Conservation (phyloP, 1,140 invertebrate species). For the Aphelinus atriplicis region DNA sequence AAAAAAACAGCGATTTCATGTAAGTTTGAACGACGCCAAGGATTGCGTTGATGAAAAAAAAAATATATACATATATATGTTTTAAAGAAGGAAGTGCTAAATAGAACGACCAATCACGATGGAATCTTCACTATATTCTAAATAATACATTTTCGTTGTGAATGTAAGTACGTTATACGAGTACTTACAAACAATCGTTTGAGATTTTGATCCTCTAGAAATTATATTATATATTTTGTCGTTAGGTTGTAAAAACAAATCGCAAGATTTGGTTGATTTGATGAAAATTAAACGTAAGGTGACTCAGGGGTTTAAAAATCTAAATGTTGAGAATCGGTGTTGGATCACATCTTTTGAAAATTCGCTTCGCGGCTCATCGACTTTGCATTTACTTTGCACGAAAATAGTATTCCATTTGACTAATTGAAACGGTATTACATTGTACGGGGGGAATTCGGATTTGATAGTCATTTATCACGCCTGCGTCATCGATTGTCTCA, state of each 20-base stretch:
- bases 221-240: neutral
- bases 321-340: conserved; percentile 32
- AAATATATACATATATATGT: neutral
- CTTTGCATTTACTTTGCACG: conserved; percentile 5
- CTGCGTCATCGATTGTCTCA: too few species aligned
- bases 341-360: neutral
- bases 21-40: neutral
- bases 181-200: too few species aligned
- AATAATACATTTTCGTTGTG: too few species aligned
- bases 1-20: neutral
- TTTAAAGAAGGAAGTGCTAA: neutral
- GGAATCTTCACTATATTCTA: too few species aligned
- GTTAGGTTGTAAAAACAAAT: conserved; percentile 5
- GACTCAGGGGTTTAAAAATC: conserved; percentile 36
- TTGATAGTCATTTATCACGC: too few species aligned
- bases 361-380: neutral
- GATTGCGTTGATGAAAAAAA: neutral
- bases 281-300: conserved; percentile 29
- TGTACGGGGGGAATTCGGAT: too few species aligned
- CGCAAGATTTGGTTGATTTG: conserved; percentile 13
- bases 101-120: too few species aligned
- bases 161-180: too few species aligned
- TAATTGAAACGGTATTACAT: too few species aligned
- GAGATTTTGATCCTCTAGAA: neutral
- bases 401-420: too few species aligned